Evolutionary conservation across 2,113 vertebrate species (phyloP).

Genomic region (Octodon degus): DNA sequence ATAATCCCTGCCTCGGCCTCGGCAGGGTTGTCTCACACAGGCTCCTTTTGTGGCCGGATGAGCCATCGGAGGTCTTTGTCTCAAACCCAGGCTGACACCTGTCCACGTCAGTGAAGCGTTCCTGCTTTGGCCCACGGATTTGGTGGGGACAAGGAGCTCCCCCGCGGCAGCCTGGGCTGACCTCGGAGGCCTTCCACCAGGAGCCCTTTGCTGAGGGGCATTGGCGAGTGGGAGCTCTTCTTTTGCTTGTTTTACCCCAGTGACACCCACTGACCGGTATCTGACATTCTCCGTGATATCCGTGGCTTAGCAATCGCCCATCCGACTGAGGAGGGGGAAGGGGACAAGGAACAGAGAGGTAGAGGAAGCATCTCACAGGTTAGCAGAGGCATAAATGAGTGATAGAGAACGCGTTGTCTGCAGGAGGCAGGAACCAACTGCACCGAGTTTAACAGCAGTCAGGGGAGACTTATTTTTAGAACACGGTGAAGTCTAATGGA

Average conservation of each 20-base stretch:
- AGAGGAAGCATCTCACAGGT: not conserved
- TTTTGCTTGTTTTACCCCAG: slow-evolving; percentile 55
- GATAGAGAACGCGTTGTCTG: not conserved
- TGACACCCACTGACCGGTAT: slow-evolving; percentile 72
- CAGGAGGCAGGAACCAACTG: slow-evolving; percentile 32
- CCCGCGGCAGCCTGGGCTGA: slow-evolving; percentile 47
- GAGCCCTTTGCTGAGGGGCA: slow-evolving; percentile 54
- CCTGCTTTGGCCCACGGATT: slow-evolving; percentile 64
- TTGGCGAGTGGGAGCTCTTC: slow-evolving; percentile 48
- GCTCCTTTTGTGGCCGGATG: slow-evolving; percentile 46
- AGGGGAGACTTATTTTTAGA: slow-evolving; percentile 32
- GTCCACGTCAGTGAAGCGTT: slow-evolving; percentile 65
- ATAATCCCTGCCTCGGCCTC: not conserved
- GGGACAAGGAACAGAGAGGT: not conserved
- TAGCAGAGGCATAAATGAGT: not conserved
- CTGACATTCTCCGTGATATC: slow-evolving; percentile 24
- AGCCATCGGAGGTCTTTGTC: slow-evolving; percentile 60
- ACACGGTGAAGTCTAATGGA: not conserved
- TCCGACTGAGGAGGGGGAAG: slow-evolving; percentile 20
- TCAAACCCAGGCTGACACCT: slow-evolving; percentile 64
- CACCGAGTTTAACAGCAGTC: slow-evolving; percentile 11
- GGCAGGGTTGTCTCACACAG: slow-evolving; percentile 54
- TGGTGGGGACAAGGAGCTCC: slow-evolving; percentile 69
- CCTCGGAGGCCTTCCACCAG: not conserved
- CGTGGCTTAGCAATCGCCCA: slow-evolving; percentile 34